These are phyloP conservation scores for Ophiothrix spiculata DNA, from an alignment of 35 echinoderm and acorn worm species.

Conservation along the genomic window DNA sequence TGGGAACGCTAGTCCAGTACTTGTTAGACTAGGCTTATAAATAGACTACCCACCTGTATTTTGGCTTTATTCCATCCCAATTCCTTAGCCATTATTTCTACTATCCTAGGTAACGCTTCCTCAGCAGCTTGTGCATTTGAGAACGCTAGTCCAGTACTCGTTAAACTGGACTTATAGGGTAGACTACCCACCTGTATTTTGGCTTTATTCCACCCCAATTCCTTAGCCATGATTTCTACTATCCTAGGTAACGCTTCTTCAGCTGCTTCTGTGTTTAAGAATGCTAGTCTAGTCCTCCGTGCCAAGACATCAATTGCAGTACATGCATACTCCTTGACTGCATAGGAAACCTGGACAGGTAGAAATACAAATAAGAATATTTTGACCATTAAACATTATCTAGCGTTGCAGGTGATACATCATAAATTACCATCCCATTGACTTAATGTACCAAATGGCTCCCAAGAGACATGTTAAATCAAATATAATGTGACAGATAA, in stretches of 20 bases:
- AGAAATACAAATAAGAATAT: background rate
- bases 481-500: too few relatives aligned
- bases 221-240: conserved; percentile 82
- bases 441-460: too few relatives aligned
- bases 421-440: too few relatives aligned
- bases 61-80: conserved; percentile 65
- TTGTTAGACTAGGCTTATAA: too few relatives aligned
- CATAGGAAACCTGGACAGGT: conserved; percentile 73
- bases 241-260: conserved; percentile 87
- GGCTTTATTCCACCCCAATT: conserved; percentile 67
- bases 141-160: conserved; percentile 76
- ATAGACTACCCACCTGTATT: conserved; percentile 60
- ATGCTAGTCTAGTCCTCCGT: conserved; percentile 75
- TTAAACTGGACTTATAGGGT: too few relatives aligned
- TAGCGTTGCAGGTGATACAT: background rate
- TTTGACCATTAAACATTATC: background rate
- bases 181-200: conserved; percentile 58
- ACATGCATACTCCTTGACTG: conserved; percentile 89
- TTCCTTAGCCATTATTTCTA: conserved; percentile 86
- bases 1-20: conserved; percentile 78
- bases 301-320: conserved; percentile 85
- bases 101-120: conserved; percentile 76
- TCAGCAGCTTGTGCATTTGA: conserved; percentile 95
- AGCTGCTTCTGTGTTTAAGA: conserved; percentile 91
- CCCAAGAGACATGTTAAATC: too few relatives aligned